Evolutionary conservation across 2,888 invertebrate genomes (phyloP).

Genomic region (Morinoia aosen): DNA sequence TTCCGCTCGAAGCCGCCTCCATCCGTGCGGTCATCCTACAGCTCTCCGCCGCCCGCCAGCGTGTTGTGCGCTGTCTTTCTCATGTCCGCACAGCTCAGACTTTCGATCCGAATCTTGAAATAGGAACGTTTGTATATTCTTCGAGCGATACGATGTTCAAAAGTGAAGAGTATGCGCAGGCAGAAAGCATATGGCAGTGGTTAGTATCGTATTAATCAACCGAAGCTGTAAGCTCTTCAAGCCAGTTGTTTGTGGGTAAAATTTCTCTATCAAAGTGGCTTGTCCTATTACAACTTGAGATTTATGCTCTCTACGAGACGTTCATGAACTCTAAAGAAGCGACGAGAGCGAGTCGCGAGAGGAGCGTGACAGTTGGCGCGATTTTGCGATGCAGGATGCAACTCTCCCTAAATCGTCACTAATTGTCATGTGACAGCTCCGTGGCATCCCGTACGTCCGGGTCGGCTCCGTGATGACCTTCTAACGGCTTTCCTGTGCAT

Average conservation of each 20-base stretch:
- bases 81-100: neutral
- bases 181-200: neutral
- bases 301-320: neutral
- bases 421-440: constrained; percentile 9
- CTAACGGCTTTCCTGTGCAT: neutral
- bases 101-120: neutral
- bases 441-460: neutral
- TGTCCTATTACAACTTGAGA: neutral
- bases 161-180: too few species aligned
- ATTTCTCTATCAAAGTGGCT: neutral
- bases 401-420: neutral
- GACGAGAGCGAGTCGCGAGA: neutral
- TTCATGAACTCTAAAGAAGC: neutral
- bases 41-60: neutral
- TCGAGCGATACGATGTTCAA: too few species aligned
- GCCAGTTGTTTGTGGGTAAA: neutral
- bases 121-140: too few species aligned
- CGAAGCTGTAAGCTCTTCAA: neutral
- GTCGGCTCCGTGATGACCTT: neutral
- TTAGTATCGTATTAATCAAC: neutral
- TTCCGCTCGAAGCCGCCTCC: neutral
- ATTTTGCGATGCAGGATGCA: neutral
- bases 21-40: neutral
- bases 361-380: neutral
- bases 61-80: neutral